Conservation (phyloP, 2,888 invertebrate genomes). For the Drosophila quinaria region DNA sequence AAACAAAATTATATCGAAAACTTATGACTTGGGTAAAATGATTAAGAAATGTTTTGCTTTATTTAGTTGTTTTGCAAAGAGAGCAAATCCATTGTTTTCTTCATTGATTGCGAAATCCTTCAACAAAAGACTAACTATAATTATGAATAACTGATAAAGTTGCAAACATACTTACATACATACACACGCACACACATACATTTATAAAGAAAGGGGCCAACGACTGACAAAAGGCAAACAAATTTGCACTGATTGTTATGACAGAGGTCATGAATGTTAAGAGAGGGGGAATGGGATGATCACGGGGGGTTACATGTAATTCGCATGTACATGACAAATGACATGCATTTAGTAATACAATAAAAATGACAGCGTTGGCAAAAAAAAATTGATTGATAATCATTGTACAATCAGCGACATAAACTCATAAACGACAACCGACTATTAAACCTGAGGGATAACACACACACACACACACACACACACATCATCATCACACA, state of each 20-base stretch:
- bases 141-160: conserved; percentile 18
- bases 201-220: conserved; percentile 13
- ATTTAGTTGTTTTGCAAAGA: background rate
- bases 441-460: conserved; percentile 34
- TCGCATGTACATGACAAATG: conserved; percentile 54
- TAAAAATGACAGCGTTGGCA: conserved; percentile 41
- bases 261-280: background rate
- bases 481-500: conserved; percentile 3
- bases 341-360: conserved; percentile 43
- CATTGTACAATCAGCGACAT: conserved; percentile 42
- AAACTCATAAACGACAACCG: conserved; percentile 33
- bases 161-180: background rate
- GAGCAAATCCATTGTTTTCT: background rate
- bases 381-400: conserved; percentile 54
- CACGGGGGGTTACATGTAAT: conserved; percentile 22
- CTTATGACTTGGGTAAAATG: too few species aligned
- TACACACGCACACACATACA: background rate
- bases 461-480: conserved; percentile 11
- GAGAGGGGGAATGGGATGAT: background rate
- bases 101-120: conserved; percentile 12
- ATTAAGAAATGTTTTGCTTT: too few species aligned
- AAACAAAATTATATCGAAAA: background rate
- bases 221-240: conserved; percentile 47
- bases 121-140: conserved; percentile 22
- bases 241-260: conserved; percentile 51